These are phyloP conservation scores for Herpetotheres cachinnans DNA, from an alignment of 2,113 vertebrate genomes.

Conservation along the genomic window DNA sequence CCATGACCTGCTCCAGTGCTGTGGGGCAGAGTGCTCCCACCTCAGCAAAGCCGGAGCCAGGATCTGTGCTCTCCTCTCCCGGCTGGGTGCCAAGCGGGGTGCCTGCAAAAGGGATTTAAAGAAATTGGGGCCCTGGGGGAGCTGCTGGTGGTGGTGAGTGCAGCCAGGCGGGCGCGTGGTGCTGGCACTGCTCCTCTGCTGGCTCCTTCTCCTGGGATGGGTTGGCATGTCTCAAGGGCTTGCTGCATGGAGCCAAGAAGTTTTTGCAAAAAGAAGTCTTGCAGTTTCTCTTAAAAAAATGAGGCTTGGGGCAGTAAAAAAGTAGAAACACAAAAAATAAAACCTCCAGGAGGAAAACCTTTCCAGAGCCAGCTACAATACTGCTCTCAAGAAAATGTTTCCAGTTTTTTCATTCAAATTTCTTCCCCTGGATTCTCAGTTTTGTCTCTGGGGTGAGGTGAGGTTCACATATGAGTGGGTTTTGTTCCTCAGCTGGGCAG, in stretches of 20 bases:
- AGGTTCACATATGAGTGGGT: background rate
- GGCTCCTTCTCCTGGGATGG: background rate
- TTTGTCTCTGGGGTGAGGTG: background rate
- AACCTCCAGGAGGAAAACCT: background rate
- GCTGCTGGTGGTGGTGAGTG: background rate
- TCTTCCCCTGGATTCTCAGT: background rate
- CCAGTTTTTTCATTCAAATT: background rate
- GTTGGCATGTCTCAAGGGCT: background rate
- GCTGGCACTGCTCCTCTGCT: background rate
- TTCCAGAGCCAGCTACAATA: background rate
- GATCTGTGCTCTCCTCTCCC: background rate
- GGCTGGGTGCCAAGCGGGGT: rapidly evolving
- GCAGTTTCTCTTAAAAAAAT: background rate
- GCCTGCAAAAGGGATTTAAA: background rate
- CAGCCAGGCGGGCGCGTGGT: background rate
- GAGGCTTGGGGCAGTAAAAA: background rate
- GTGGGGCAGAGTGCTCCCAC: rapidly evolving
- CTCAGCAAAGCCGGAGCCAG: rapidly evolving
- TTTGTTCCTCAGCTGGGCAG: background rate
- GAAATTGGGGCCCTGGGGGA: background rate
- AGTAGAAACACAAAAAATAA: background rate
- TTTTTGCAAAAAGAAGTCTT: background rate
- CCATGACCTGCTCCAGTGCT: background rate
- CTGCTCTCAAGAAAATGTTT: background rate
- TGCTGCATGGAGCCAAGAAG: background rate